phyloP scores from a whole-genome alignment of 2,888 invertebrate species.

The Drosophila subquinaria region DNA sequence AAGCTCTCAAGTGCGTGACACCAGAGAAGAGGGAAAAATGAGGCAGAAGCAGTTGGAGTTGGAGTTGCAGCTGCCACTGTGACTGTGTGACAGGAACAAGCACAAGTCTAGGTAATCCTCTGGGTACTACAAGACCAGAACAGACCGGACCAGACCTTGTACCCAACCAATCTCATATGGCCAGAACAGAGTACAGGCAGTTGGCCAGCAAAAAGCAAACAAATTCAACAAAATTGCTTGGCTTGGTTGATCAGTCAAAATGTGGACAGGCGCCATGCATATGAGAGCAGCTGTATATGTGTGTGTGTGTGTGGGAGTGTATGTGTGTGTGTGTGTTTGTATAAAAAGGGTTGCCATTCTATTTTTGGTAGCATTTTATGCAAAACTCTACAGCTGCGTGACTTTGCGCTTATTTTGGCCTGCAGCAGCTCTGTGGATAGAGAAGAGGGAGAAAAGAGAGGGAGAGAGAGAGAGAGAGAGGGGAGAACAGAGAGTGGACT shows the following conservation, averaged over 20 bases:
- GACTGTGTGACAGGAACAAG: conserved; percentile 68
- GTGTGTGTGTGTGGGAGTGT: conserved; percentile 7
- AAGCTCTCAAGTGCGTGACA: conserved; percentile 69
- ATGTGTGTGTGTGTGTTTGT: conserved; percentile 13
- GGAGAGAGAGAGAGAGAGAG: neutral
- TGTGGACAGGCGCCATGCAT: conserved; percentile 26
- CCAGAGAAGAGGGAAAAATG: conserved; percentile 3
- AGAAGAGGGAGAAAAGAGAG: neutral
- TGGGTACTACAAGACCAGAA: conserved; percentile 64
- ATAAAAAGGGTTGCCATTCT: conserved; percentile 36
- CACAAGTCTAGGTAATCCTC: conserved; percentile 77
- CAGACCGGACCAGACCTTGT: conserved; percentile 4
- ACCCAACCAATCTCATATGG: neutral
- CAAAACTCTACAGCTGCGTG: conserved; percentile 62
- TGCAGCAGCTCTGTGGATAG: conserved; percentile 25
- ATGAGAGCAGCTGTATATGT: neutral
- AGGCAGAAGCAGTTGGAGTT: neutral
- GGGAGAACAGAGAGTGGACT: neutral
- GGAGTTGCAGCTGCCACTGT: conserved; percentile 33
- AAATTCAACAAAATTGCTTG: conserved; percentile 67
- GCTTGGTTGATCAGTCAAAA: conserved; percentile 58
- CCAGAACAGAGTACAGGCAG: conserved; percentile 1
- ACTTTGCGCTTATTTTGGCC: conserved; percentile 56
- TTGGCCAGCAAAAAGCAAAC: conserved; percentile 27
- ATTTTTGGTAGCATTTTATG: conserved; percentile 58